These are phyloP conservation scores for Elysia crispata DNA, from an alignment of 2,888 invertebrate genomes.

Conservation along the genomic window DNA sequence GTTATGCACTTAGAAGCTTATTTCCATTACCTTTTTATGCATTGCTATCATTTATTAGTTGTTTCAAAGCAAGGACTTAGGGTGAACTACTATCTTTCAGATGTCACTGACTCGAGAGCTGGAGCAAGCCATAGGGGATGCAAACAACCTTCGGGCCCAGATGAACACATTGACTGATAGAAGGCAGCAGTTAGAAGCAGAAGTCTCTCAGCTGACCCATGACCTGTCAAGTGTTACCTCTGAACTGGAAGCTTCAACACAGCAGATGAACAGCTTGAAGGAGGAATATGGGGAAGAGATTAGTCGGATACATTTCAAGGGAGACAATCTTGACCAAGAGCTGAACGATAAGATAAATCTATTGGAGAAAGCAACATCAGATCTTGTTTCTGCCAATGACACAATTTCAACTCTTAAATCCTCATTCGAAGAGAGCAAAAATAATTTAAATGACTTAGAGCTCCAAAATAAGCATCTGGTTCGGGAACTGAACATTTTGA, in stretches of 20 bases:
- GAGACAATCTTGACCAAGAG: constrained; percentile 76
- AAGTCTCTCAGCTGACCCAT: constrained; percentile 7
- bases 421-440: constrained; percentile 35
- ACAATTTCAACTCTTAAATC: constrained; percentile 33
- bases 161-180: neutral
- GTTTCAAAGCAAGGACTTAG: too few species aligned
- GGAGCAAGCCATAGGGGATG: constrained; percentile 12
- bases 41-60: too few species aligned
- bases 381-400: constrained; percentile 21
- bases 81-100: constrained; percentile 34
- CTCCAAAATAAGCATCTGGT: constrained; percentile 66
- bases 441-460: constrained; percentile 43
- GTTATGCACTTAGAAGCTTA: too few species aligned
- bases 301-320: constrained; percentile 46
- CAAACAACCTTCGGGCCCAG: constrained; percentile 24
- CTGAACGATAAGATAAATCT: constrained; percentile 46
- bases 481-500: constrained; percentile 81
- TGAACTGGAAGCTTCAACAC: constrained; percentile 31
- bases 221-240: constrained; percentile 32
- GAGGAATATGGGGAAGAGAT: constrained; percentile 48
- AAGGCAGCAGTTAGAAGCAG: constrained; percentile 17
- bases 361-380: constrained; percentile 36
- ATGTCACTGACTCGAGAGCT: constrained; percentile 31
- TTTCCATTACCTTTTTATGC: too few species aligned
- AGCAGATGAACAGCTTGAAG: constrained; percentile 38